Conservation (phyloP, 2,113 vertebrate species). For the Pontoporia blainvillei region DNA sequence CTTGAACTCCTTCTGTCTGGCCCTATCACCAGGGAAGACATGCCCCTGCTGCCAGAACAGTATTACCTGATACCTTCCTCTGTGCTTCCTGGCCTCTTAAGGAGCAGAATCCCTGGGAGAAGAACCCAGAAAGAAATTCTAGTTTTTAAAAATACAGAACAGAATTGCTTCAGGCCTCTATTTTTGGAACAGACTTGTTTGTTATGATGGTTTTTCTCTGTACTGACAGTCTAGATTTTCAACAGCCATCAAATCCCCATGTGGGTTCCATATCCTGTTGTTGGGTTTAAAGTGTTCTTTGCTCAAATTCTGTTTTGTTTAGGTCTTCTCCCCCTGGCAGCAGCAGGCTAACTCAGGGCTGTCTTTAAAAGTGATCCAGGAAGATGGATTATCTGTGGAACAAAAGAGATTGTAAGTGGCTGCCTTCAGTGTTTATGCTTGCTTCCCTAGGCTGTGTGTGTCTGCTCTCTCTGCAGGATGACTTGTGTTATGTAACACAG, state of each 20-base stretch:
- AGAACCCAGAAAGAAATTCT: conserved; percentile 40
- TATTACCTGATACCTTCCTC: not conserved
- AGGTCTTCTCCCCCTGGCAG: conserved; percentile 92
- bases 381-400: conserved; percentile 85
- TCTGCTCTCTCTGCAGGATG: conserved; percentile 36
- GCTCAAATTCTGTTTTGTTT: conserved; percentile 73
- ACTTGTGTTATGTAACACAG: conserved; percentile 38
- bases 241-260: conserved; percentile 64
- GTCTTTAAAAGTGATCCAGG: conserved; percentile 84
- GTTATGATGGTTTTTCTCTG: conserved; percentile 55
- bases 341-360: conserved; percentile 83
- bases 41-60: not conserved
- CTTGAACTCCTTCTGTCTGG: not conserved
- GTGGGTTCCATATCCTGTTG: conserved; percentile 74
- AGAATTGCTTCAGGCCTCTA: conserved; percentile 51
- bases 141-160: conserved; percentile 48
- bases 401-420: conserved; percentile 90
- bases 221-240: conserved; percentile 59
- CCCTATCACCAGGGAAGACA: not conserved
- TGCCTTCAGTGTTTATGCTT: not conserved
- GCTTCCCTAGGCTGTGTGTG: conserved; percentile 38
- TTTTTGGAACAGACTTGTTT: conserved; percentile 65
- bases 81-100: conserved; percentile 4
- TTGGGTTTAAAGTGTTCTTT: conserved; percentile 71
- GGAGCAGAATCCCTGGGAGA: conserved; percentile 43